Base-by-base conservation (phyloP, 2,888 invertebrate species). In the Lottia scabra region DNA sequence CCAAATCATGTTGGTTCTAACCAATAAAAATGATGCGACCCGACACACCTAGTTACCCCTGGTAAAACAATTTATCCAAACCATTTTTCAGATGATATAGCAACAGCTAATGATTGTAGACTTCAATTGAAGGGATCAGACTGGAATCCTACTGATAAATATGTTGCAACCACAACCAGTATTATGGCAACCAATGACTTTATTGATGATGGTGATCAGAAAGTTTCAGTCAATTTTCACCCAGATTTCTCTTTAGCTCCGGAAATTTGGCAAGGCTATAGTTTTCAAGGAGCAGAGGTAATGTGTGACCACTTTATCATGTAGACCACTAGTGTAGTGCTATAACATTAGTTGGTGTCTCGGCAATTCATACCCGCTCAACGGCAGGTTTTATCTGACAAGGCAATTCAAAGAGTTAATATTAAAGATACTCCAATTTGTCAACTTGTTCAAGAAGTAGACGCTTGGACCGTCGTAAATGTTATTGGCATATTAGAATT, bases 101-200 rank as follows among this genome's bases (percentile, higher is more conserved):
- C 70, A 12, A 62, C 70, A 44, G 27, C 63, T 13, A 63, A 67
- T 13, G 43, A 66, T 62, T 73, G 73, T 46, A 26, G 65, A n/a
- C 45, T 73, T 8, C 30, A 62, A 62, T 63, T 73, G 43, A 65
- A 65, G n/a, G 48, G 63, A 48, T 65, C 63, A 23, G 63, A 66
- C 67, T 73, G 73, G 73, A 66, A 73, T 67, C 46, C 64, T 15
- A 66, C 27, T 19, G 66, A 69, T n/a, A 56, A 67, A 12, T 66
- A 65, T 10, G 70, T 48, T 10, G 67, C 63, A 16, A 63, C 70
- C 16, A 48, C 46, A 38, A 73, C 73, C 48, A 56, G 65, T 10
- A 56, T 73, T 19, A 65, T 70, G 63, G 73, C 73, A 10, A 73
- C 73, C 13, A 38, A 69, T 15, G 73, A 73, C 67, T 65, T 73